Evolutionary conservation across 1,140 invertebrate species (phyloP), one percentile per base, ranked within the genome.

Genomic region (Hyposmocoma kahamanoa): DNA sequence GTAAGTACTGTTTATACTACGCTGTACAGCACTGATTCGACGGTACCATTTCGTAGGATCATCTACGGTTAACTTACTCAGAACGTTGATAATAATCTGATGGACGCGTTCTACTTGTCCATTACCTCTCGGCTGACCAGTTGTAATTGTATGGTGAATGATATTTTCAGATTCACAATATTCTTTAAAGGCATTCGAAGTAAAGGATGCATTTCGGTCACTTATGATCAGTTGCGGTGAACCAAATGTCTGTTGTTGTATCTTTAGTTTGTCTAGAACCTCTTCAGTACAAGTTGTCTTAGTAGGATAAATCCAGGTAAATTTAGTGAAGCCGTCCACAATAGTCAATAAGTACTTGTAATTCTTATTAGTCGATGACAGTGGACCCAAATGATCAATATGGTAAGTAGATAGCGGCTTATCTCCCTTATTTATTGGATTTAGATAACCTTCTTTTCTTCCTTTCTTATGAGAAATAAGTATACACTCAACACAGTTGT

Each of bases 331-430:
- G 3, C 39, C 54, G 49, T 60, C 56, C 1, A 64, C 44, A 18
- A 69, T 51, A 3, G 53, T 59, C 21, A 68, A 47, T n/a, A 72
- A 42, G 48, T 72, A 50, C 22, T 69, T 65, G 34, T 72, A 76
- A 8, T 42, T 42, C 36, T 75, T 68, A n/a, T 57, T 63, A 1
- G 67, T 71, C 1, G 55, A 20, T 21, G 56, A 42, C 24, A 70
- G 30, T 15, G 67, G 67, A 22, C 79, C 72, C 36, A 79, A 56
- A 53, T 79, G 70, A 54, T 82, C 75, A 9, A 65, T 51, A 47
- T 76, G 67, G 42, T 67, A 68, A 3, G 65, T 76, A 6, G 60
- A 22, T 15, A 75, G 49, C 8, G 68, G 71, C 0, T n/a, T 21
- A 10, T 64, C 59, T 10, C 30, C 42, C 51, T 72, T 67, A 17